Evolutionary conservation across 2,888 invertebrate species (phyloP), one percentile per base, ranked within the genome.

Genomic region (Corbicula japonica): DNA sequence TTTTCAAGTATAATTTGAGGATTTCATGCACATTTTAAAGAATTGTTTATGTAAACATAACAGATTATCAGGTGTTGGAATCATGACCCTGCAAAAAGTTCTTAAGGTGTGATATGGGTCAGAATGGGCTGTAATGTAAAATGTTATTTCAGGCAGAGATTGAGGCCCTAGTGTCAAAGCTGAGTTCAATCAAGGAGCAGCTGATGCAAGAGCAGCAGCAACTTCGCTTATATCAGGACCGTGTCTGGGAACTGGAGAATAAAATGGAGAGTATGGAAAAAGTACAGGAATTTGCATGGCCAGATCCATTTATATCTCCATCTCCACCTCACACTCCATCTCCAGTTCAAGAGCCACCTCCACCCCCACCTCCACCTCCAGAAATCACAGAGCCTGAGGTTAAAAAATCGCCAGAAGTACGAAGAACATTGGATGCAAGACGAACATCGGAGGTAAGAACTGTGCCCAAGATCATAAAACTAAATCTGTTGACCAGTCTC

Each of bases 81-180:
- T n/a, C n/a, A n/a, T n/a, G n/a, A n/a, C n/a, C n/a, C n/a, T n/a
- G n/a, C n/a, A n/a, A n/a, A n/a, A n/a, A n/a, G n/a, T n/a, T n/a
- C n/a, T n/a, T n/a, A 15, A 28, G 8, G 44, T 60, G 44, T 38
- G 5, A 60, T 73, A 48, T 34, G n/a, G n/a, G n/a, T n/a, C n/a
- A n/a, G n/a, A n/a, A n/a, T n/a, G n/a, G n/a, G n/a, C n/a, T n/a
- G n/a, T n/a, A n/a, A n/a, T n/a, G n/a, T n/a, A n/a, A n/a, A n/a
- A n/a, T n/a, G n/a, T n/a, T 60, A 32, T 54, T 75, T 34, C 54
- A 85, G 85, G 69, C 26, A 10, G 71, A 75, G 48, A 48, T 75
- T 28, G 65, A 68, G 34, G 60, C 44, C 30, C 41, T 78, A 8
- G 21, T 72, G 38, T 41, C 44, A 12, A 50, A 75, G 48, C 56